Evolutionary conservation across 35 echinoderm and acorn worm genomes (phyloP), one percentile per base, ranked within the genome.

Genomic region (Eucidaris tribuloides): DNA sequence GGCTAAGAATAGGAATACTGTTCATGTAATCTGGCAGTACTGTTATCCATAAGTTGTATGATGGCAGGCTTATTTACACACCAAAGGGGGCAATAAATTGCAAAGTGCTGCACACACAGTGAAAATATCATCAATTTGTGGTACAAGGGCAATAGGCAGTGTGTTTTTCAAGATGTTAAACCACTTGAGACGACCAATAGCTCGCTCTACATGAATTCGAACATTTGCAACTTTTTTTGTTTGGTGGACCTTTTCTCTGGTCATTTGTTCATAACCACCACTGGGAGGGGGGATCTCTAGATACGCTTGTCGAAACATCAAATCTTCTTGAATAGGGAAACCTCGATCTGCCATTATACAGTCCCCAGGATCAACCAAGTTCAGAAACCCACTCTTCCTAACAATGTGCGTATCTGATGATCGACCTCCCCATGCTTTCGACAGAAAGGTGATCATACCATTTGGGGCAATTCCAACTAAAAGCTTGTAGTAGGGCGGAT

Each of bases 161-260:
- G 54, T 80, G 27, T 92, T 36, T 36, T 86, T 49, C 40, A 92
- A 79, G 58, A 86, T 86, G 1, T 37, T 29, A 82, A 92, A 92
- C 62, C 77, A 86, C 39, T 92, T 92, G 17, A 92, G 20, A 6
- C 83, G 79, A 0, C 78, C 64, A 81, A 86, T 92, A 43, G 90
- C 90, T 31, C 83, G 36, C 57, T 92, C 83, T 48, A 86, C 83
- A 37, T 86, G 83, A 5, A 92, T 86, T 42, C 83, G 27, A 1
- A 52, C 31, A 81, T 92, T 86, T 0, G 90, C 90, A 33, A 92
- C 46, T 44, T 92, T 86, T 39, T 92, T 86, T 56, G 90, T 86
- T 41, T 86, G 79, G 42, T 20, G 24, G 18, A 92, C 90, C 28
- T 86, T 77, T 2, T 72, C 63, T 55, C 43, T 35, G 9, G 90